phyloP scores from a whole-genome alignment of 2,888 invertebrate species.

The Tipula vernalis region DNA sequence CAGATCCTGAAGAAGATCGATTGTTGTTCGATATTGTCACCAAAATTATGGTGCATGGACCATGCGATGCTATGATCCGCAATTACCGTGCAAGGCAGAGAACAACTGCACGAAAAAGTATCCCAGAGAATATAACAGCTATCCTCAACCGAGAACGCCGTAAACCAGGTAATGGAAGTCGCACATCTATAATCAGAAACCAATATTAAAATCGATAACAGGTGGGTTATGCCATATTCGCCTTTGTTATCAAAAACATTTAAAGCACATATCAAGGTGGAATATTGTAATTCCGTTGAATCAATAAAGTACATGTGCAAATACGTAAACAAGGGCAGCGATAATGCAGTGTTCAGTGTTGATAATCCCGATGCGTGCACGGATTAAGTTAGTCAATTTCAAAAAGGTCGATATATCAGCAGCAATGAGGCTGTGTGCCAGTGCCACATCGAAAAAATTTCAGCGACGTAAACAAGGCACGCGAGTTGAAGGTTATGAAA shows the following conservation, averaged over 20 bases:
- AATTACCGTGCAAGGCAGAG: too few relatives aligned
- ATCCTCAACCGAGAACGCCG: slow-evolving; percentile 26
- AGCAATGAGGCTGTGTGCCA: slow-evolving; percentile 19
- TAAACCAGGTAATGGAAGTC: slow-evolving; percentile 12
- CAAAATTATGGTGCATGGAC: neutral
- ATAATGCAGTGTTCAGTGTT: slow-evolving; percentile 22
- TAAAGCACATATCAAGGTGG: too few relatives aligned
- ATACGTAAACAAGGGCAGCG: too few relatives aligned
- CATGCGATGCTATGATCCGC: neutral
- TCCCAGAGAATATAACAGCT: slow-evolving; percentile 23
- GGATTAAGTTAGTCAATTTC: neutral
- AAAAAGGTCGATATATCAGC: slow-evolving; percentile 21
- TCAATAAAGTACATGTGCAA: too few relatives aligned
- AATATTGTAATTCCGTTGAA: too few relatives aligned
- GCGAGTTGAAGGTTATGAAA: too few relatives aligned
- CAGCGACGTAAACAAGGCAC: too few relatives aligned
- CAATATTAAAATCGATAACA: slow-evolving; percentile 21
- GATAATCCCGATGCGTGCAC: too few relatives aligned
- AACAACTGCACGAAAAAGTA: slow-evolving; percentile 28
- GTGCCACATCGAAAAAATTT: neutral
- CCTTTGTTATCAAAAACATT: slow-evolving; percentile 20
- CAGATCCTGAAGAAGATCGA: neutral
- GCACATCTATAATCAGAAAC: slow-evolving; percentile 10
- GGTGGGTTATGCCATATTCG: slow-evolving; percentile 25
- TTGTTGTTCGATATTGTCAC: too few relatives aligned